Evolutionary conservation across 2,888 invertebrate genomes (phyloP).

Genomic region (Ornithoptera priamus): DNA sequence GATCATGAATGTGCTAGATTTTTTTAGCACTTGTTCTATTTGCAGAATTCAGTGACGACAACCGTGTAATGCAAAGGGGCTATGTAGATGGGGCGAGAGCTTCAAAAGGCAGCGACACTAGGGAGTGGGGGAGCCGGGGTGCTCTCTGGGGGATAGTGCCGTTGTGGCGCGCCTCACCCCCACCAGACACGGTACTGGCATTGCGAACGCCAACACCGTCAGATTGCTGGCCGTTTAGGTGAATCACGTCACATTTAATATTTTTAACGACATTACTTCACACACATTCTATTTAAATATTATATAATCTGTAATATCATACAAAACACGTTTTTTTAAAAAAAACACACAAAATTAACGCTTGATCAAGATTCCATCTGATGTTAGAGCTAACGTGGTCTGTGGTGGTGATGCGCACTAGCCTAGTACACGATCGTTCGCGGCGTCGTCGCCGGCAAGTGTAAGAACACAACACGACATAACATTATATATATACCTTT

Average conservation of each 20-base stretch:
- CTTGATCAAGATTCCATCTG: no score
- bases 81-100: conserved; percentile 31
- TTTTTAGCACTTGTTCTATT: conserved; percentile 13
- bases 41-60: conserved; percentile 24
- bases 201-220: conserved; percentile 59
- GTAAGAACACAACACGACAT: no score
- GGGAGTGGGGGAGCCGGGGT: conserved; percentile 59
- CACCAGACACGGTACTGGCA: conserved; percentile 63
- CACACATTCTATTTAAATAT: no score
- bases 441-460: no score
- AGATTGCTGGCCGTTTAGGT: conserved; percentile 74
- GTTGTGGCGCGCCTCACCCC: conserved; percentile 59
- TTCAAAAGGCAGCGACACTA: conserved; percentile 51
- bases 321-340: no score
- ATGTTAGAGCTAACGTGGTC: no score
- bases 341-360: no score
- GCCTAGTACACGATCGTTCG: no score
- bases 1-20: conserved; percentile 7
- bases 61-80: conserved; percentile 25
- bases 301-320: no score
- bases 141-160: conserved; percentile 68
- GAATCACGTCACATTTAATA: conserved; percentile 30
- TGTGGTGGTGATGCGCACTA: no score
- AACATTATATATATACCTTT: no score
- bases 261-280: neutral